Percentiles rank a stretch among this genome's conserved stretches.
Evolutionary conservation across 64 coral and sea anemone species (phyloP).

Genomic region (Stichodactyla mertensii): DNA sequence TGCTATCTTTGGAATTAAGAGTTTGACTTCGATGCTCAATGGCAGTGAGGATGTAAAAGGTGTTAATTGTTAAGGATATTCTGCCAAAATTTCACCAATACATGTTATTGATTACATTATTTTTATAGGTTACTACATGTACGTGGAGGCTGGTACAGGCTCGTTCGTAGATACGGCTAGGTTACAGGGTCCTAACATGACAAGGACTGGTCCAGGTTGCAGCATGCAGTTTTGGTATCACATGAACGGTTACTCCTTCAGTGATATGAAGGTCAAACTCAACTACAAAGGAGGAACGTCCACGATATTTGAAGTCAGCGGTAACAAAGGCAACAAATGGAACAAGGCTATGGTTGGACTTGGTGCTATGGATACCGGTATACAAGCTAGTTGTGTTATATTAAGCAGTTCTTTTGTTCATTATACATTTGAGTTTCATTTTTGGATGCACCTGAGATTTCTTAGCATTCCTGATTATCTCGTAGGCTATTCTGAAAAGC

Average conservation of each 20-base stretch:
- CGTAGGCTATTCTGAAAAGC: too few species aligned
- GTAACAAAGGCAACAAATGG: constrained; percentile 68
- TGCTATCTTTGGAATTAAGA: too few species aligned
- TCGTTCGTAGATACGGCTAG: constrained; percentile 62
- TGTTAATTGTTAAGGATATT: too few species aligned
- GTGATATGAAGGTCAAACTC: constrained; percentile 45
- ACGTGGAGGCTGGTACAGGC: constrained; percentile 82
- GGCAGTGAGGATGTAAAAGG: too few species aligned
- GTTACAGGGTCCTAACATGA: constrained; percentile 72
- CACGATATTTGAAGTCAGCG: constrained; percentile 35
- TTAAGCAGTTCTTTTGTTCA: too few species aligned
- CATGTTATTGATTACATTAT: not conserved
- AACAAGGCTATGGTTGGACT: constrained; percentile 61
- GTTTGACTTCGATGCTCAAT: too few species aligned
- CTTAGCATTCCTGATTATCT: too few species aligned
- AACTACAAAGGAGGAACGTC: constrained; percentile 66
- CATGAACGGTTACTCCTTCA: constrained; percentile 54
- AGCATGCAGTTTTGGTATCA: constrained; percentile 83
- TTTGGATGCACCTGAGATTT: too few species aligned
- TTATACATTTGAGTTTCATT: too few species aligned
- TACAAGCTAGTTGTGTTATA: not conserved
- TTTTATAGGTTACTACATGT: constrained; percentile 77
- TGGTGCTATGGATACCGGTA: constrained; percentile 67
- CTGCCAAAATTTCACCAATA: not conserved
- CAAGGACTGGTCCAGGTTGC: constrained; percentile 63